Evolutionary conservation across 2,888 invertebrate species (phyloP), one percentile per base, ranked within the genome.

Genomic region (Cancer borealis): DNA sequence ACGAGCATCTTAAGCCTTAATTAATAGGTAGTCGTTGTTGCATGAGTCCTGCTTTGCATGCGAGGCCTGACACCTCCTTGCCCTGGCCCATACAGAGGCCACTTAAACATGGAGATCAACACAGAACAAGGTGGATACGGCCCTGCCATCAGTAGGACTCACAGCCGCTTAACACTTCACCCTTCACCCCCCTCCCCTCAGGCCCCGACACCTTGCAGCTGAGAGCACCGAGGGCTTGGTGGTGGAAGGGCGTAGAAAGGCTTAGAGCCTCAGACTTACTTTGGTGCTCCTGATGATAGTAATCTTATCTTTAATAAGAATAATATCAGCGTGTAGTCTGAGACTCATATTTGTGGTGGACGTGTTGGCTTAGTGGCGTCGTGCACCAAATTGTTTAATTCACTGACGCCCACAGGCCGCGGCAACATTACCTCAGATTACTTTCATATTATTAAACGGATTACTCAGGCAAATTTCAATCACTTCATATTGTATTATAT

Each of bases 41-140:
- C 88, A 47, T 46, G 47, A 49, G n/a, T 88, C 49, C 49, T 46
- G 47, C 47, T 88, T 88, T 88, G 88, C 46, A 88, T 88, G 47
- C 47, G 26, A 46, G 47, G 46, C n/a, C 47, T 46, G 49, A 26
- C 39, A 12, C 88, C 46, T 21, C 21, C n/a, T 14, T 8, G 26
- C 17, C 88, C 49, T 21, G 49, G 12, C 49, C 49, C 88, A 46
- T 49, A 46, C 88, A 88, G 30, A 46, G 88, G 46, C 47, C 88
- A 26, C 47, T 49, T 26, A 88, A 21, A 17, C 88, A 88, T 49
- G 49, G 88, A 26, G 84, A 84, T 84, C 84, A 30, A 84, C 84
- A 39, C 84, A 39, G 39, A 84, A 84, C 84, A 84, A 84, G 84
- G 84, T 39, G 39, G 84, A 84, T 84, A 30, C n/a, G 84, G 84